Conservation (phyloP, 2,113 vertebrate genomes). For the Morone saxatilis region DNA sequence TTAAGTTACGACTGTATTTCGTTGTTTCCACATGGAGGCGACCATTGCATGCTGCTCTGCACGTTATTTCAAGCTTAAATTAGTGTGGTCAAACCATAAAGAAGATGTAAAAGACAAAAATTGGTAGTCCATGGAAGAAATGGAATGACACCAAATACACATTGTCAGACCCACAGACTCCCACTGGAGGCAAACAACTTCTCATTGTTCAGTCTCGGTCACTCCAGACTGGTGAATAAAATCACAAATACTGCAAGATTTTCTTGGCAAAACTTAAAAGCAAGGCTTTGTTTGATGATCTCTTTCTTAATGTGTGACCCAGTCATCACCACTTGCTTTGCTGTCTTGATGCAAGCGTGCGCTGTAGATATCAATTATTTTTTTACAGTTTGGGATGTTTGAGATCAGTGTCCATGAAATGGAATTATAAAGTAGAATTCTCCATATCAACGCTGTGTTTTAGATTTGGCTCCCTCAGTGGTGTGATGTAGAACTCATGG, state of each 20-base stretch:
- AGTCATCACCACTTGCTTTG: not conserved
- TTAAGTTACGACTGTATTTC: not conserved
- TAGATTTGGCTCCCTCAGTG: not conserved
- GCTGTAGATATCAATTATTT: not conserved
- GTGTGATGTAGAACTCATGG: no score
- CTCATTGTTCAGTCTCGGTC: not conserved
- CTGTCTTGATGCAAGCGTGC: constrained; percentile 7
- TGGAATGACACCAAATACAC: not conserved
- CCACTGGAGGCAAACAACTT: not conserved
- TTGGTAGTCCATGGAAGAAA: not conserved
- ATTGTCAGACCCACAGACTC: not conserved
- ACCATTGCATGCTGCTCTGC: constrained; percentile 28
- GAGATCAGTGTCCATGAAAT: not conserved
- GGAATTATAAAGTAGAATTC: not conserved
- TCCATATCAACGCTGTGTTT: not conserved
- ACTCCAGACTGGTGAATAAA: not conserved
- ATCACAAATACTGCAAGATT: not conserved
- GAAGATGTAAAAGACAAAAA: not conserved
- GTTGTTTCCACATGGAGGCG: not conserved
- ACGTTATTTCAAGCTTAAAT: not conserved
- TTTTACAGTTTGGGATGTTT: not conserved
- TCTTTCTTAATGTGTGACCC: not conserved
- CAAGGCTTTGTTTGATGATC: not conserved
- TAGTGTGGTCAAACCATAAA: not conserved
- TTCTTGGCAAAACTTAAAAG: not conserved